Conservation (phyloP, 2,797 vertebrate species). For the Nyctalus aviator region DNA sequence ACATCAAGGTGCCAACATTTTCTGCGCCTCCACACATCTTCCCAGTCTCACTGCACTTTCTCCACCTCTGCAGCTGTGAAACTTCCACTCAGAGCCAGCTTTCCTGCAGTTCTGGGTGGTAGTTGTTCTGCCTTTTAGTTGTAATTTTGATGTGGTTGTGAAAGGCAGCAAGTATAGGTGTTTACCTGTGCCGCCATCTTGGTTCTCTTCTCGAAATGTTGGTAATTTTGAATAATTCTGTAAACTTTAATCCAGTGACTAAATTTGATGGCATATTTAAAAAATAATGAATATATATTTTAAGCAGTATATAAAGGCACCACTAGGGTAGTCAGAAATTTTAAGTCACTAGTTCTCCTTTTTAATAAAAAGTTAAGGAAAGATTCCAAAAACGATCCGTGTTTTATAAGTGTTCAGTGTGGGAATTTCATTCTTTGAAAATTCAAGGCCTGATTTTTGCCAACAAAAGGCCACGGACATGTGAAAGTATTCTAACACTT, state of each 20-base stretch:
- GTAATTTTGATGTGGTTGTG: too few relatives aligned
- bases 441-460: not conserved
- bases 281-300: not conserved
- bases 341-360: not conserved
- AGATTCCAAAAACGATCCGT: not conserved
- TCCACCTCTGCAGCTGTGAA: too few relatives aligned
- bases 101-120: too few relatives aligned
- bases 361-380: constrained; percentile 41
- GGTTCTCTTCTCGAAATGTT: not conserved
- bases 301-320: not conserved
- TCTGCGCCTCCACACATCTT: too few relatives aligned
- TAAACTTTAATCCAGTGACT: not conserved
- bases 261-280: not conserved
- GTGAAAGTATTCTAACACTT: constrained; percentile 14
- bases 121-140: too few relatives aligned
- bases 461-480: not conserved
- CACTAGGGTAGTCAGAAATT: not conserved
- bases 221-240: constrained; percentile 10
- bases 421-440: constrained; percentile 18
- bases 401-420: not conserved
- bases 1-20: too few relatives aligned
- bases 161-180: too few relatives aligned
- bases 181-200: too few relatives aligned
- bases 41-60: too few relatives aligned
- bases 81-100: too few relatives aligned